Base-by-base conservation (phyloP, 2,113 vertebrate genomes). In the Lycocorax pyrrhopterus region DNA sequence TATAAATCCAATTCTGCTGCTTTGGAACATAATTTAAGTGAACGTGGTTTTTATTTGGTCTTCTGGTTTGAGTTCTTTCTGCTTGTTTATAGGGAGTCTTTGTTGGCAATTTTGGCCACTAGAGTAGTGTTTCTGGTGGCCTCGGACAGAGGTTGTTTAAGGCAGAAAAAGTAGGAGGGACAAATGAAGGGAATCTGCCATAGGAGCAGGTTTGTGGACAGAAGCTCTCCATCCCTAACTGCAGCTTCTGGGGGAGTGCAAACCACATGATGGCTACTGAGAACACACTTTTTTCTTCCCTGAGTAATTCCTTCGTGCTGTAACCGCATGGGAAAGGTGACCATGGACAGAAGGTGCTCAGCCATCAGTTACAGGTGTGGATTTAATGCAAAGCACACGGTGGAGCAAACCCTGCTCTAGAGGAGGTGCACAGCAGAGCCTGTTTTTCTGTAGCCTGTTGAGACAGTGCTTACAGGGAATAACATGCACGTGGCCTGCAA, bases 371-470 rank as follows among this genome's bases (percentile, higher is more conserved):
- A 7, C 12, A 32, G 20, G 16, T n/a, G 39, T 59, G 62, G 26
- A 8, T 9, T 84, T 44, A 7, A 1, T 59, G 16, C 21, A 44
- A 5, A 75, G 26, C 41, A 30, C 16, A 4, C 1, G 7, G 55
- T 47, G 41, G 30, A 60, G 46, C 41, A 56, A 47, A 6, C 35
- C 11, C 4, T 5, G 32, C 9, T 6, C 4, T 8, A 2, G 47
- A 35, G 58, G 8, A 47, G 37, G 10, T 29, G 56, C 16, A 13
- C 37, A 44, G 63, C 44, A 41, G 27, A 51, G 55, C 22, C 0
- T 29, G 0, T 8, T n/a, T 37, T 15, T 60, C 5, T n/a, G 35
- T 1, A 29, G 32, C 33, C 22, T 35, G 0, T 10, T 60, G 46
- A 33, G 72, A 21, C 8, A 29, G 52, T 53, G 37, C 35, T 39